A percentile compares a stretch with the other conserved stretches of the same genome.
These are phyloP conservation scores for Poecilia wingei DNA, from an alignment of 2,797 vertebrate genomes.

Conservation along the genomic window DNA sequence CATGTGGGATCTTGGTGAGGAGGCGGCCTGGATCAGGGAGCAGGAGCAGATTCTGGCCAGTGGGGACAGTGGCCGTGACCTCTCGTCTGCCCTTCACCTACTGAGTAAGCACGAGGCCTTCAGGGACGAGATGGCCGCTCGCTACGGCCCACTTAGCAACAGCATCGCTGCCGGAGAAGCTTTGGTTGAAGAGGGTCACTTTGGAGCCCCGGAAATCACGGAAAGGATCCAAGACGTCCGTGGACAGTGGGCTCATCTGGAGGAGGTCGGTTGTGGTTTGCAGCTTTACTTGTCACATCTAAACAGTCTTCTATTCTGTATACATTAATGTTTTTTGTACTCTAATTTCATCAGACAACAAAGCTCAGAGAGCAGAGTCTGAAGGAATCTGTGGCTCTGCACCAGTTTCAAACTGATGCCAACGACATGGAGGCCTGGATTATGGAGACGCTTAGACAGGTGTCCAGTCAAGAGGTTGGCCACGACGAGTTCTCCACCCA, in stretches of 20 bases:
- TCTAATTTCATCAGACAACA: conserved; percentile 68
- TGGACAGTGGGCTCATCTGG: conserved; percentile 82
- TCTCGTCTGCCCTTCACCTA: conserved; percentile 88
- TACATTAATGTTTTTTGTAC: conserved; percentile 6
- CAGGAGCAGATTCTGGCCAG: conserved; percentile 91
- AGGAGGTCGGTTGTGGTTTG: conserved; percentile 76
- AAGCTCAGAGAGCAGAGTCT: conserved; percentile 83
- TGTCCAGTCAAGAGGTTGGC: conserved; percentile 89
- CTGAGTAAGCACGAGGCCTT: conserved; percentile 93
- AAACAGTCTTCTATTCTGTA: background rate
- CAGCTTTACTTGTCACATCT: background rate
- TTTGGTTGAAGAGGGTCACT: conserved; percentile 86
- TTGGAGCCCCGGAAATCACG: conserved; percentile 82
- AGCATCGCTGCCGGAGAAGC: conserved; percentile 86
- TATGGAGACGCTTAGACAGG: conserved; percentile 87
- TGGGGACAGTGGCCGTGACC: conserved; percentile 90
- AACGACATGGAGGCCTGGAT: conserved; percentile 92
- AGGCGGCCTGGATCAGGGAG: conserved; percentile 94
- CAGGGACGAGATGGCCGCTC: conserved; percentile 91
- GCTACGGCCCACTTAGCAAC: conserved; percentile 86
- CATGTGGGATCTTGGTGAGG: conserved; percentile 93
- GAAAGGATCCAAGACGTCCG: conserved; percentile 83
- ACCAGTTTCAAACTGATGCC: conserved; percentile 93
- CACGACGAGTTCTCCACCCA: conserved; percentile 94
- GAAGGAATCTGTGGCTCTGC: conserved; percentile 86